Evolutionary conservation across 2,113 vertebrate species (phyloP).

Genomic region (Eonycteris spelaea): DNA sequence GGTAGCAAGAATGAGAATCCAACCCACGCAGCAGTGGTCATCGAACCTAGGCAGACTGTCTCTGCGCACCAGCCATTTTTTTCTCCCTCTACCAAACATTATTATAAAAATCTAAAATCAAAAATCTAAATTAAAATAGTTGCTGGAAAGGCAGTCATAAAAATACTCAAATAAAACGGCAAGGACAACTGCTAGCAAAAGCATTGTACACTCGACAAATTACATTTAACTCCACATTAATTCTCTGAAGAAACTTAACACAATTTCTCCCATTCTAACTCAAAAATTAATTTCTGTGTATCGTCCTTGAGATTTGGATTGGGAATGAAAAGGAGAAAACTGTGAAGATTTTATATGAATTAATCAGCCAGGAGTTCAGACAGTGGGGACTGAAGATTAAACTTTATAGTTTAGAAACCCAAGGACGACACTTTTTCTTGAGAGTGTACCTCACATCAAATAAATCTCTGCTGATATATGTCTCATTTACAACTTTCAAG

Average conservation of each 20-base stretch:
- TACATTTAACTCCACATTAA: conserved; percentile 29
- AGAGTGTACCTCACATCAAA: conserved; percentile 20
- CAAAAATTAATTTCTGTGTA: conserved; percentile 65
- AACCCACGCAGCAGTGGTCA: not conserved
- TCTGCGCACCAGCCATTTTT: not conserved
- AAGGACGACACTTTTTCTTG: conserved; percentile 60
- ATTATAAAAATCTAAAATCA: conserved; percentile 26
- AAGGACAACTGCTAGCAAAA: conserved; percentile 38
- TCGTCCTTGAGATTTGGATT: conserved; percentile 68
- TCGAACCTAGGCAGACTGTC: not conserved
- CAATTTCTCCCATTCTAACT: conserved; percentile 48
- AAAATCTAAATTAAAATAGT: conserved; percentile 47
- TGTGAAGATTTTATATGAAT: conserved; percentile 62
- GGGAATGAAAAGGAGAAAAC: conserved; percentile 56
- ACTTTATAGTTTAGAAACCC: conserved; percentile 63
- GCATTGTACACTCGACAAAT: not conserved
- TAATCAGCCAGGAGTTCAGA: conserved; percentile 66
- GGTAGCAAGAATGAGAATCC: not conserved
- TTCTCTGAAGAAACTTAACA: conserved; percentile 60
- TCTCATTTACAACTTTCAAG: conserved; percentile 38
- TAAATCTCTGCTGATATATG: not conserved
- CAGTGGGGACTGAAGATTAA: conserved; percentile 60
- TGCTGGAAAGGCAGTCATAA: conserved; percentile 40
- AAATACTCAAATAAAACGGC: conserved; percentile 49
- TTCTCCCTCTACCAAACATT: not conserved